Conservation (phyloP, 92 coral and sea anemone species). For the Porites rus region DNA sequence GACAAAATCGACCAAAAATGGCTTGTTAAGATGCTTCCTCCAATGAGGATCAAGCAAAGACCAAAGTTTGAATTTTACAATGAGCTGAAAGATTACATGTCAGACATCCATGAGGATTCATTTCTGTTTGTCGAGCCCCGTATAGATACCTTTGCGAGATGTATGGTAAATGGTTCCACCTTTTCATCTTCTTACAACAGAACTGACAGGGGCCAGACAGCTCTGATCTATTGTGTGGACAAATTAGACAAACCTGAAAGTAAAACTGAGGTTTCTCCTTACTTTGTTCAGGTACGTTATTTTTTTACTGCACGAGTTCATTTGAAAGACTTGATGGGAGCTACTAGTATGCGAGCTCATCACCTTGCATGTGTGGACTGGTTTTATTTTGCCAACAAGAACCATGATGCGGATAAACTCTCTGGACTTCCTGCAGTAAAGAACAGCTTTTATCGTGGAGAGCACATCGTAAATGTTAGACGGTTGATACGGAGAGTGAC, state of each 20-base stretch:
- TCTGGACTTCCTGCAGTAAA: conserved; percentile 19
- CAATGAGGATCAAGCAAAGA: conserved; percentile 10
- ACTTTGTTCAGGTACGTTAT: conserved; percentile 37
- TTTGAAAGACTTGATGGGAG: background rate
- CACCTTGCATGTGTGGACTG: conserved; percentile 39
- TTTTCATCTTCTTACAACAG: conserved; percentile 50
- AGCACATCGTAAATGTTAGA: conserved; percentile 6
- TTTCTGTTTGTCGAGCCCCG: conserved; percentile 40
- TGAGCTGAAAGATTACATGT: conserved; percentile 15
- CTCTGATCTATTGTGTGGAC: conserved; percentile 41
- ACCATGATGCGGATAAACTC: background rate
- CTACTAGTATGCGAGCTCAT: conserved; percentile 4
- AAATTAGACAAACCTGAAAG: background rate
- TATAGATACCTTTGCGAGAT: conserved; percentile 49
- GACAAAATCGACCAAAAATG: background rate
- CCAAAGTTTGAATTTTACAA: background rate
- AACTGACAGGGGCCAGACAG: conserved; percentile 44
- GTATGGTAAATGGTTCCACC: conserved; percentile 48
- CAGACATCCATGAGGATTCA: background rate
- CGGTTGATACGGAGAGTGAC: conserved; percentile 3
- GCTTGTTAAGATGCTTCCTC: conserved; percentile 12
- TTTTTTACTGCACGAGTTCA: conserved; percentile 43
- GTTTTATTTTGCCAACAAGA: conserved; percentile 24
- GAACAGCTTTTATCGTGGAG: conserved; percentile 10
- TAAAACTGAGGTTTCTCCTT: conserved; percentile 26